Percentiles rank a stretch among this genome's conserved stretches.
Evolutionary conservation across 2,888 invertebrate genomes (phyloP).

Genomic region (Amblyjoppa proteus): DNA sequence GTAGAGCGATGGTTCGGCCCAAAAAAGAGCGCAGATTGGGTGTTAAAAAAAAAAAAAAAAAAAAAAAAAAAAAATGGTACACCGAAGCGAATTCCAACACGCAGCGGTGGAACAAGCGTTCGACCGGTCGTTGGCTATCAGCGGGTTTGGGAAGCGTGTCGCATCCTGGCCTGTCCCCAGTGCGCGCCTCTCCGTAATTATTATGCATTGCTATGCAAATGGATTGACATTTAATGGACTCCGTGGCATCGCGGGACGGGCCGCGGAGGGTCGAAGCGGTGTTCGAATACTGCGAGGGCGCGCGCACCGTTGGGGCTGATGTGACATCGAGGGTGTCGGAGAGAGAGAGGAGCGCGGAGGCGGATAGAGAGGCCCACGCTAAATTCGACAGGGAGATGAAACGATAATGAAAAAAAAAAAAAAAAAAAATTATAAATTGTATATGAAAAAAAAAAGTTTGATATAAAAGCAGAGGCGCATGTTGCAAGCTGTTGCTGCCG

Average conservation of each 20-base stretch:
- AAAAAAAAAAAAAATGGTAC: slow-evolving; percentile 9
- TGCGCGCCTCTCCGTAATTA: slow-evolving; percentile 76
- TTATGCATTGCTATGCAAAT: slow-evolving; percentile 82
- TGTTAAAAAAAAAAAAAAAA: slow-evolving; percentile 11
- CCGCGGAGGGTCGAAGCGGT: not conserved
- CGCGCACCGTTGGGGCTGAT: slow-evolving; percentile 27
- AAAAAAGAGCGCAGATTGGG: slow-evolving; percentile 41
- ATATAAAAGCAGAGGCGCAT: slow-evolving; percentile 60
- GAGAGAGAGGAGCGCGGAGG: slow-evolving; percentile 44
- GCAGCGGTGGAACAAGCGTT: slow-evolving; percentile 18
- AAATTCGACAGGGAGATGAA: slow-evolving; percentile 61
- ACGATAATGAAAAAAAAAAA: not conserved
- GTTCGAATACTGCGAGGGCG: slow-evolving; percentile 38
- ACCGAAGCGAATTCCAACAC: slow-evolving; percentile 42
- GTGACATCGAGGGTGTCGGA: slow-evolving; percentile 55
- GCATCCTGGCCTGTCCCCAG: slow-evolving; percentile 46
- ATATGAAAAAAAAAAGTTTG: not conserved
- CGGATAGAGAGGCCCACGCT: slow-evolving; percentile 27
- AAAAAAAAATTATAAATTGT: too few species aligned
- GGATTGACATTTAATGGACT: slow-evolving; percentile 79
- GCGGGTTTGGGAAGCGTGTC: slow-evolving; percentile 38
- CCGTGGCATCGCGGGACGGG: slow-evolving; percentile 42
- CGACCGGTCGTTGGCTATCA: slow-evolving; percentile 31
- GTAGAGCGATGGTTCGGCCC: not conserved
- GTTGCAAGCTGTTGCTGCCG: slow-evolving; percentile 65